Percentiles rank a stretch among this genome's conserved stretches.
Conservation (phyloP, 1,140 invertebrate species). For the Catajapyx aquilonaris region DNA sequence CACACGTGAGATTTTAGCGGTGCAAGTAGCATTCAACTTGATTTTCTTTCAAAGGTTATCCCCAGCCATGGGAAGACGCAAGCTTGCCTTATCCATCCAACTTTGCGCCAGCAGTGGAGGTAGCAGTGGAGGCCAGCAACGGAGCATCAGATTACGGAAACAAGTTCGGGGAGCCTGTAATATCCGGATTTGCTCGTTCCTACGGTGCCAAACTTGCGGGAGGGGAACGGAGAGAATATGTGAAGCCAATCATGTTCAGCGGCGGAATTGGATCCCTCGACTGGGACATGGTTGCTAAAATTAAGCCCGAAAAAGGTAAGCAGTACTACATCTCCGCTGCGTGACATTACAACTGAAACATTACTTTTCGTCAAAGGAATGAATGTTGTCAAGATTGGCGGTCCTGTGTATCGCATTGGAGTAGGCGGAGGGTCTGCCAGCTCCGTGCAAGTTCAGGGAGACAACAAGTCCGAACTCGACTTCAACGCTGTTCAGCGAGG, state of each 20-base stretch:
- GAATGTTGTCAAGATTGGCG: conserved; percentile 83
- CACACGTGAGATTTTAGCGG: too few relatives aligned
- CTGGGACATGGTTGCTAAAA: conserved; percentile 50
- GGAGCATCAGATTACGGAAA: conserved; percentile 98
- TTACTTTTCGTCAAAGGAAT: conserved; percentile 33
- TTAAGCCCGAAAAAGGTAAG: conserved; percentile 39
- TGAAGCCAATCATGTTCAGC: conserved; percentile 98
- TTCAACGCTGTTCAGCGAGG: conserved; percentile 93
- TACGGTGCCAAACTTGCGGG: conserved; percentile 53
- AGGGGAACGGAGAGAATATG: conserved; percentile 65
- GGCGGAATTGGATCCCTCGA: conserved; percentile 84
- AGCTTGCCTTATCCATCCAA: conserved; percentile 60
- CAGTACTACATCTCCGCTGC: too few relatives aligned
- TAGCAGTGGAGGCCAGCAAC: conserved; percentile 87
- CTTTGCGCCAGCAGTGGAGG: conserved; percentile 69
- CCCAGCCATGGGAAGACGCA: conserved; percentile 68
- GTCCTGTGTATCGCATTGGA: conserved; percentile 89
- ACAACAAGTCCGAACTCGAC: conserved; percentile 68
- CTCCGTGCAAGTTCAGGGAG: conserved; percentile 75
- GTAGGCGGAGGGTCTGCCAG: conserved; percentile 92
- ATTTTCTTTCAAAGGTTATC: conserved; percentile 33
- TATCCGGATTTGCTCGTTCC: conserved; percentile 74
- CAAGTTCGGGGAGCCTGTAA: conserved; percentile 93
- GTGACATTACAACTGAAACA: too few relatives aligned
- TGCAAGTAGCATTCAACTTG: conserved; percentile 6